These are phyloP conservation scores for Lacerta bilineata DNA, from an alignment of 2,797 vertebrate genomes.

Conservation along the genomic window DNA sequence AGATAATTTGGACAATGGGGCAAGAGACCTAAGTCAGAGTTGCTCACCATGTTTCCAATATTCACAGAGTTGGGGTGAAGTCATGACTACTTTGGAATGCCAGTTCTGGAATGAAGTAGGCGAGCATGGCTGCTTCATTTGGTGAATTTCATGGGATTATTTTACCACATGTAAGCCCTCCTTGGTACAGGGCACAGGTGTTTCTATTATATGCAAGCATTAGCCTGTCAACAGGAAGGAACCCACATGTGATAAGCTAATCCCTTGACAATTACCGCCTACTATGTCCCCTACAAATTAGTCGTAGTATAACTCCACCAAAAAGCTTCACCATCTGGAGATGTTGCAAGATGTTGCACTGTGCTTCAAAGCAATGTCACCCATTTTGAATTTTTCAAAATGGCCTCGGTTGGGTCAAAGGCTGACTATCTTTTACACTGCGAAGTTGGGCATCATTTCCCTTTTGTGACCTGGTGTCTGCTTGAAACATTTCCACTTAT, in stretches of 20 bases:
- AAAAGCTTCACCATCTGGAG: conserved; percentile 32
- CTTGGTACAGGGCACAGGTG: too few relatives aligned
- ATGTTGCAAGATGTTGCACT: background rate
- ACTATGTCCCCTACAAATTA: conserved; percentile 17
- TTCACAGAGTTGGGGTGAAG: background rate
- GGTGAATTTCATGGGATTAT: background rate
- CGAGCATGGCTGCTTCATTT: background rate
- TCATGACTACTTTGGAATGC: background rate
- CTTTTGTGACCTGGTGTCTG: conserved; percentile 39
- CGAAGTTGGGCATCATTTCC: conserved; percentile 32
- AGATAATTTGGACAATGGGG: background rate
- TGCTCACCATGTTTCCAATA: background rate
- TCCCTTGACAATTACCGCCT: background rate
- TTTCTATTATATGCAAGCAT: background rate
- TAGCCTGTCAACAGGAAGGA: background rate
- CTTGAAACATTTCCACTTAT: conserved; percentile 44
- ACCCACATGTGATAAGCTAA: background rate
- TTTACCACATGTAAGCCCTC: background rate
- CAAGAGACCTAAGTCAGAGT: background rate
- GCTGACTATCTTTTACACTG: conserved; percentile 1
- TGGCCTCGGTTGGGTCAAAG: conserved; percentile 8
- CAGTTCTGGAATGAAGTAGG: background rate
- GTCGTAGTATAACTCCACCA: background rate
- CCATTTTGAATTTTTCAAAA: conserved; percentile 41
- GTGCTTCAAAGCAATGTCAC: conserved; percentile 28